Base-by-base conservation (phyloP, 2,113 vertebrate species). In the Scartelaos histophorus region DNA sequence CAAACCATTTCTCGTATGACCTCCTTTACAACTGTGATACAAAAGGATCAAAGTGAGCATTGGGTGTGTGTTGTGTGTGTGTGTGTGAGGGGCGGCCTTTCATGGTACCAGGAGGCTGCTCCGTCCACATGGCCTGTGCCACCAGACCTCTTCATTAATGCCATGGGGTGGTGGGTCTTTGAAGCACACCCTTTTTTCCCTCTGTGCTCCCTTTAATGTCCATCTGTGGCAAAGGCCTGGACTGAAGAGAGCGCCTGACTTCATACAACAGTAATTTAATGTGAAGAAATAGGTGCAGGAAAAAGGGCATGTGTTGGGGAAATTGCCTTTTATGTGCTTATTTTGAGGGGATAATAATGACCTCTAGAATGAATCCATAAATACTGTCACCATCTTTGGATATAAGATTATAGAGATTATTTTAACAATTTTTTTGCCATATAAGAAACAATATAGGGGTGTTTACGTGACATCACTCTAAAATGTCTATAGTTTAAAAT, bases 91-190 rank as follows among this genome's bases (percentile, higher is more conserved):
- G 47, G 70, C 61, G 68, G 69, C 77, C 85, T 82, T 91, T 86
- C 66, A 82, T 66, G 67, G 84, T 67, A 46, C 70, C 67, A 58
- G 60, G 74, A 75, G 65, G 82, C 47, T 19, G 10, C 19, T 45
- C 34, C 69, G 72, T 78, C 76, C 25, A 46, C 76, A 57, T 69
- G 73, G 35, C 66, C 78, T 84, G 66, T 68, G 65, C 75, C 83
- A 84, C 80, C 88, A 85, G 86, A 85, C 83, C 76, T 54, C 29
- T 86, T 88, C 83, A 91, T 86, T 76, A 81, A 72, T 80, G 70
- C 72, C 47, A 45, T 61, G 75, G 62, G 74, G 82, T 83, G 67
- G 86, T 80, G 34, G 56, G 35, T 75, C 90, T 93, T 94, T 93
- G 92, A 93, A 92, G 89, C 79, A 56, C 49, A 46, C 66, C 72